These are phyloP conservation scores for Drymonia ruficornis DNA, from an alignment of 2,888 invertebrate species.

Conservation along the genomic window DNA sequence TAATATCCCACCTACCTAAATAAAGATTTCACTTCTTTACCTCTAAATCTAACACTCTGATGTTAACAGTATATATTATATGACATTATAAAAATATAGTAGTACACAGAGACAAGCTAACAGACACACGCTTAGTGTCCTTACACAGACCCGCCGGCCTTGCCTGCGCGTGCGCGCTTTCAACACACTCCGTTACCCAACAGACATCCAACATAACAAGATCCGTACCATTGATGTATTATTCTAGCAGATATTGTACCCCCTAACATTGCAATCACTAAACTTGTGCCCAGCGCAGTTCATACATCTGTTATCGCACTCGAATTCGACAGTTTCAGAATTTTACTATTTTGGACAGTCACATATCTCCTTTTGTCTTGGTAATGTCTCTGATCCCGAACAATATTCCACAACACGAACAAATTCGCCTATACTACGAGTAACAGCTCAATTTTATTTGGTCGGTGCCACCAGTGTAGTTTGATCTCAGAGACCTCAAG, in stretches of 20 bases:
- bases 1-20: background rate
- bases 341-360: too few relatives aligned
- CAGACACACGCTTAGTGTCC: conserved; percentile 53
- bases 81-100: background rate
- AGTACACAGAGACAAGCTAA: conserved; percentile 26
- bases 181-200: conserved; percentile 65
- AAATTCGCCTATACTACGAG: conserved; percentile 12
- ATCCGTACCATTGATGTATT: too few relatives aligned
- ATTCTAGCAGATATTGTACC: too few relatives aligned
- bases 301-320: too few relatives aligned
- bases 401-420: conserved; percentile 14
- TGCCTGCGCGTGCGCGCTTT: conserved; percentile 62
- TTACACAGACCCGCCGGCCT: conserved; percentile 67
- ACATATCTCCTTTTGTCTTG: too few relatives aligned
- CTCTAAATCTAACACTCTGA: background rate
- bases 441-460: conserved; percentile 29
- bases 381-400: too few relatives aligned
- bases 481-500: conserved; percentile 33
- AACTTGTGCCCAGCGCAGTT: too few relatives aligned
- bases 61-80: background rate
- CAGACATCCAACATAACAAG: conserved; percentile 35
- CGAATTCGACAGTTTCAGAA: too few relatives aligned
- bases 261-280: too few relatives aligned
- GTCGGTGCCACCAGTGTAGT: conserved; percentile 31
- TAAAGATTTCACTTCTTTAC: background rate